Conservation (phyloP, 1,140 invertebrate genomes). For the Papilio polytes region DNA sequence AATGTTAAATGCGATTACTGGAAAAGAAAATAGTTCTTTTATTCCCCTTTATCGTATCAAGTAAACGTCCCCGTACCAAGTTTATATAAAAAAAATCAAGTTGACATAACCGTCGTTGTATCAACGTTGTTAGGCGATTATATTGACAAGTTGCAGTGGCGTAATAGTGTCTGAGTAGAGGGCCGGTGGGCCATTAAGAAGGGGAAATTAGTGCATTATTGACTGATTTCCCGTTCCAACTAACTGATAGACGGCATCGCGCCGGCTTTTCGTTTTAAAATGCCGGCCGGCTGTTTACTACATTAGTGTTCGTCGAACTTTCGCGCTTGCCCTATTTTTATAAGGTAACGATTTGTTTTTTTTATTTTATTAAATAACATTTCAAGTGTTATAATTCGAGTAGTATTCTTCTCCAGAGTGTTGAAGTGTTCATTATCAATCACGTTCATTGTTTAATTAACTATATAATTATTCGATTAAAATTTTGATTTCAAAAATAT, state of each 20-base stretch:
- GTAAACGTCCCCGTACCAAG: slow-evolving; percentile 7
- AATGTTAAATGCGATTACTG: slow-evolving; percentile 16
- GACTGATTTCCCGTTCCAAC: slow-evolving; percentile 82
- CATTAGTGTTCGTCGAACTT: slow-evolving; percentile 57
- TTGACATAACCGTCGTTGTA: slow-evolving; percentile 27
- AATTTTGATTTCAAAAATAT: too few relatives aligned
- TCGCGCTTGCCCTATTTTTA: slow-evolving; percentile 26
- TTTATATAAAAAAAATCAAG: slow-evolving; percentile 6
- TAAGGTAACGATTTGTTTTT: not conserved
- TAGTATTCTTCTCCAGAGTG: too few relatives aligned
- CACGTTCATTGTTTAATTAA: too few relatives aligned
- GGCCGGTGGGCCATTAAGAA: slow-evolving; percentile 78
- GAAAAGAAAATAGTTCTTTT: slow-evolving; percentile 26
- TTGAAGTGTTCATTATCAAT: too few relatives aligned
- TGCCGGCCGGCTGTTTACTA: slow-evolving; percentile 65
- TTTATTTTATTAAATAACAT: too few relatives aligned
- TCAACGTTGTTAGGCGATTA: slow-evolving; percentile 32
- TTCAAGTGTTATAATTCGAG: too few relatives aligned
- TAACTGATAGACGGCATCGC: slow-evolving; percentile 77
- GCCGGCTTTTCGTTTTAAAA: slow-evolving; percentile 79
- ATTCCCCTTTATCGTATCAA: slow-evolving; percentile 24
- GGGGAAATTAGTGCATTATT: slow-evolving; percentile 83
- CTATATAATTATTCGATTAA: too few relatives aligned
- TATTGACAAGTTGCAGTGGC: slow-evolving; percentile 54
- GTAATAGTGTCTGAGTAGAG: slow-evolving; percentile 80